Evolutionary conservation across 2,888 invertebrate genomes (phyloP), one percentile per base, ranked within the genome.

Genomic region (Baronia brevicornis): DNA sequence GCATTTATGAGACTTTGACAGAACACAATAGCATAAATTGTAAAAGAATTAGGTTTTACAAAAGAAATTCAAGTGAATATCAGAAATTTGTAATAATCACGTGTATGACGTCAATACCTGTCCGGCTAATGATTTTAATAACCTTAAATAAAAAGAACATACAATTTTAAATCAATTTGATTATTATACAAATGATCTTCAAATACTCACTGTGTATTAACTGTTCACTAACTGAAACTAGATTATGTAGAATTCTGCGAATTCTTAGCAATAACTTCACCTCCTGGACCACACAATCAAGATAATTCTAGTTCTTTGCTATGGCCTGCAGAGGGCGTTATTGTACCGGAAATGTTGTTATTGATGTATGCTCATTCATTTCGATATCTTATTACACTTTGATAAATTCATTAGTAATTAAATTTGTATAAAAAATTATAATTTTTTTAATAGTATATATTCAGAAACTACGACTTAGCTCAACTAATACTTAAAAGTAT

Each of bases 211-310:
- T 65, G 55, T 52, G 44, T 48, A 43, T 60, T 64, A 54, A 48
- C 57, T 60, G 59, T 58, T 68, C 60, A 69, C 64, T 63, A 67
- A 68, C 57, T 55, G 53, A 56, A 62, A 60, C 59, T 58, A 67
- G 53, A 44, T n/a, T 47, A 51, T 38, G 41, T 51, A 56, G 60
- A 71, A 55, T 54, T 51, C 59, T 58, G 56, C 43, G 51, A 67
- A 72, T 67, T 70, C 60, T 51, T 60, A 64, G 60, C 63, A 67
- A 66, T 65, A 57, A 60, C 40, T 49, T 47, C 49, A 63, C 59
- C 60, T 63, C 53, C 56, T 52, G 54, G 60, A 70, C 65, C 62
- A 59, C 68, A 77, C 70, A 72, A 74, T n/a, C 75, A 78, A 74
- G 77, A 75, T 73, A 72, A 69, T 60, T 71, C 58, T 53, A 44